These are phyloP conservation scores for Tortricodes alternella DNA, from an alignment of 2,888 invertebrate species.

Conservation along the genomic window DNA sequence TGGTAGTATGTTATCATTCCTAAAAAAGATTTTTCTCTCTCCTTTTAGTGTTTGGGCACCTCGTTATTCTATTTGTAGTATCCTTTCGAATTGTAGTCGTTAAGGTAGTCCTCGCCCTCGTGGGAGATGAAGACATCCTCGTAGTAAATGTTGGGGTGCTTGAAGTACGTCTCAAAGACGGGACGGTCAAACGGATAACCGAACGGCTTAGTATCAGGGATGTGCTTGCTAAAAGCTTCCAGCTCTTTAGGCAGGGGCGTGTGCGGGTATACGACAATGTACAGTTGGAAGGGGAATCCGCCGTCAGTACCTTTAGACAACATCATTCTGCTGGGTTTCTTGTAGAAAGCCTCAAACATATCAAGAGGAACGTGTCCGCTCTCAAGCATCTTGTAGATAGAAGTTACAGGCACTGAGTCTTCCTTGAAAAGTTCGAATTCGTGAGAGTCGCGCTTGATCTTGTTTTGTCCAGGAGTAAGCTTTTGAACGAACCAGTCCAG, in stretches of 20 bases:
- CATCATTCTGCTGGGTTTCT: conserved; percentile 86
- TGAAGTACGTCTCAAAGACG: conserved; percentile 64
- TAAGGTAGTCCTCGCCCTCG: conserved; percentile 61
- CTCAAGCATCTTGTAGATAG: conserved; percentile 64
- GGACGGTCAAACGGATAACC: conserved; percentile 84
- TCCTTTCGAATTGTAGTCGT: conserved; percentile 42
- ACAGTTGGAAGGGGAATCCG: conserved; percentile 86
- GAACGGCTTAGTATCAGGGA: conserved; percentile 76
- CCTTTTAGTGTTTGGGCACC: background rate
- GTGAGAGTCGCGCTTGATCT: conserved; percentile 81
- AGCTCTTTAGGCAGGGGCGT: conserved; percentile 61
- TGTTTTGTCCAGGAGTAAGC: conserved; percentile 79
- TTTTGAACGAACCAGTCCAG: conserved; percentile 79
- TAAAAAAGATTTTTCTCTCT: too few species aligned
- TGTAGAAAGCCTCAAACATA: conserved; percentile 79
- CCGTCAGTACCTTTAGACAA: conserved; percentile 87
- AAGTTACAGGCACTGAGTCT: conserved; percentile 70
- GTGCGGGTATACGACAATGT: conserved; percentile 84
- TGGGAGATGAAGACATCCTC: conserved; percentile 82
- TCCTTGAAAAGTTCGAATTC: conserved; percentile 78
- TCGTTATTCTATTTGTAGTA: background rate
- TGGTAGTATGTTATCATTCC: too few species aligned
- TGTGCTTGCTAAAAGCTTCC: conserved; percentile 48
- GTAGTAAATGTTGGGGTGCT: conserved; percentile 83
- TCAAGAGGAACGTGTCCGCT: conserved; percentile 78